phyloP scores from a whole-genome alignment of 2,888 invertebrate species.

The Macaria notata region DNA sequence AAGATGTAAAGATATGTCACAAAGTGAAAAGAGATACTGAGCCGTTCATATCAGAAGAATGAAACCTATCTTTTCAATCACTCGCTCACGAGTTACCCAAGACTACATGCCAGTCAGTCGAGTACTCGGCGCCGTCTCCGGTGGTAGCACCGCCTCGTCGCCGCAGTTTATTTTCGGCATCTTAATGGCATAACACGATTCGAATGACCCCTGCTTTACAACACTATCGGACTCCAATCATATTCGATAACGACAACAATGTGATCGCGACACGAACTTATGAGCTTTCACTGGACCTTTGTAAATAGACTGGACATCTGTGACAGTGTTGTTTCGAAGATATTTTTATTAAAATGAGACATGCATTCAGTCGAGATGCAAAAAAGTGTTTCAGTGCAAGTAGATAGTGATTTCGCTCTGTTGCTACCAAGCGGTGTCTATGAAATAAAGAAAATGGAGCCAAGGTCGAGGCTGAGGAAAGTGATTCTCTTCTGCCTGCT shows the following conservation, averaged over 20 bases:
- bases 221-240: constrained; percentile 54
- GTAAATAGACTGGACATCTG: constrained; percentile 47
- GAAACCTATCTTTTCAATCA: too few species aligned
- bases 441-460: constrained; percentile 93
- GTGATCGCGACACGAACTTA: constrained; percentile 45
- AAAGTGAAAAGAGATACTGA: too few species aligned
- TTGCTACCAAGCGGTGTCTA: constrained; percentile 89
- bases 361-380: constrained; percentile 83
- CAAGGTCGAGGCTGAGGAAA: constrained; percentile 90
- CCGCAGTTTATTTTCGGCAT: constrained; percentile 53
- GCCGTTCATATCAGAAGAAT: too few species aligned
- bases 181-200: constrained; percentile 48
- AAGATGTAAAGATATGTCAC: too few species aligned
- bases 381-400: constrained; percentile 92
- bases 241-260: constrained; percentile 46
- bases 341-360: constrained; percentile 79
- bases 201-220: constrained; percentile 54
- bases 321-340: constrained; percentile 53
- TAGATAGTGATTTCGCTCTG: constrained; percentile 91
- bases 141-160: constrained; percentile 25
- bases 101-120: constrained; percentile 35
- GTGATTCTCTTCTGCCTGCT: constrained; percentile 91
- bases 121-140: constrained; percentile 37
- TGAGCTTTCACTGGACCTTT: constrained; percentile 39
- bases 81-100: too few species aligned